phyloP scores from a whole-genome alignment of 1,140 invertebrate genomes.

The Pseudobourletiella spinata region DNA sequence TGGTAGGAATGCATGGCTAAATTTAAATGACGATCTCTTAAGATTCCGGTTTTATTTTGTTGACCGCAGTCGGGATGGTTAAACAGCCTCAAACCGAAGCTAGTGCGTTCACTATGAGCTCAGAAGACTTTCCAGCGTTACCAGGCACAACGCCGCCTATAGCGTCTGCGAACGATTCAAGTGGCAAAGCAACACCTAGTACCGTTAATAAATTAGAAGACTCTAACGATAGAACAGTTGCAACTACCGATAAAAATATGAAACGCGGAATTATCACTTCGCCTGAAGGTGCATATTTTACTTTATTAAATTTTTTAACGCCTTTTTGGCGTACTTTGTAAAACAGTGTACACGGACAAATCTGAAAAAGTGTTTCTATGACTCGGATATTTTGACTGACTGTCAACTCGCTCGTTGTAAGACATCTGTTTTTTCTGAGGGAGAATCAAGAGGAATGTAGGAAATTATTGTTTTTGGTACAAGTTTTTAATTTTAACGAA shows the following conservation, averaged over 20 bases:
- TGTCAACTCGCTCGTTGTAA: too few species aligned
- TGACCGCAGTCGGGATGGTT: slow-evolving; percentile 73
- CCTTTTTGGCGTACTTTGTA: not conserved
- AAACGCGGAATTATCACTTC: slow-evolving; percentile 86
- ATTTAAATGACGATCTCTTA: too few species aligned
- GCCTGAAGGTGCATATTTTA: slow-evolving; percentile 65
- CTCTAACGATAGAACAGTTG: slow-evolving; percentile 10
- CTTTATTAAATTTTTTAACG: not conserved
- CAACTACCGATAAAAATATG: slow-evolving; percentile 27
- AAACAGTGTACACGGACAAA: not conserved
- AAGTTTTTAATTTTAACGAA: too few species aligned
- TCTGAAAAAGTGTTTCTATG: not conserved
- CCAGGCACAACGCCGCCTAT: slow-evolving; percentile 50
- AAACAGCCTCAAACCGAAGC: slow-evolving; percentile 84
- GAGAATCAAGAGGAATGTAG: too few species aligned
- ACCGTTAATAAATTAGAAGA: slow-evolving; percentile 8
- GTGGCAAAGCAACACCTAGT: slow-evolving; percentile 24
- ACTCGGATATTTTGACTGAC: not conserved
- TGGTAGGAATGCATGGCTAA: too few species aligned
- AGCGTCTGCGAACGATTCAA: slow-evolving; percentile 33
- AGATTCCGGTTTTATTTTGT: too few species aligned
- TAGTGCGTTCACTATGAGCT: slow-evolving; percentile 94
- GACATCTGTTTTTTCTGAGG: too few species aligned
- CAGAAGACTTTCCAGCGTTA: slow-evolving; percentile 96
- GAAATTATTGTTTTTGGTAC: too few species aligned